These are phyloP conservation scores for Phyto melanocephala DNA, from an alignment of 2,888 invertebrate genomes.

Conservation along the genomic window DNA sequence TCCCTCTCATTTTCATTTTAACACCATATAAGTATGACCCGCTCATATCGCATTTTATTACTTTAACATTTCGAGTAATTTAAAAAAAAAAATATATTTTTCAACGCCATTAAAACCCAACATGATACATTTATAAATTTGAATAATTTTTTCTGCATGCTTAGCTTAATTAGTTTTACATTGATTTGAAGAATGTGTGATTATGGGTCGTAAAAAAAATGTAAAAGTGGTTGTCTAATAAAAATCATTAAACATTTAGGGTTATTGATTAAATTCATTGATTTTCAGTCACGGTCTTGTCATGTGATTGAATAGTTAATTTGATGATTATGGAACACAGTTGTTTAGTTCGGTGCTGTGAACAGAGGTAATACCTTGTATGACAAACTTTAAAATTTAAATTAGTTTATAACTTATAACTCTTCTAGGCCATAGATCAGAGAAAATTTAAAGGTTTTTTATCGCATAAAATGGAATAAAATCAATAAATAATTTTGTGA, in stretches of 20 bases:
- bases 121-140: neutral
- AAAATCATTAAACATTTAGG: conserved; percentile 5
- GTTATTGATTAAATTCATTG: neutral
- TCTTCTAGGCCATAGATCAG: too few species aligned
- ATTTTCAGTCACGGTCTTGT: neutral
- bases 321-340: neutral
- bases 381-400: neutral
- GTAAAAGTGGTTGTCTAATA: neutral
- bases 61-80: conserved; percentile 10
- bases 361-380: neutral
- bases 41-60: neutral
- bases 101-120: neutral
- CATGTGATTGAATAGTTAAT: neutral
- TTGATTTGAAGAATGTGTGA: neutral
- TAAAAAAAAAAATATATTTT: neutral
- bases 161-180: conserved; percentile 10
- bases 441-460: too few species aligned
- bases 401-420: neutral
- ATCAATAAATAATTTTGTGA: too few species aligned
- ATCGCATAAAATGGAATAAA: too few species aligned
- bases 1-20: neutral
- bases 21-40: neutral
- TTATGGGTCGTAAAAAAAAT: conserved; percentile 1
- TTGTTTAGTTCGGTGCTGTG: neutral
- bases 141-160: neutral